Conservation (phyloP, 2,888 invertebrate genomes). For the Xestia sexstrigata region DNA sequence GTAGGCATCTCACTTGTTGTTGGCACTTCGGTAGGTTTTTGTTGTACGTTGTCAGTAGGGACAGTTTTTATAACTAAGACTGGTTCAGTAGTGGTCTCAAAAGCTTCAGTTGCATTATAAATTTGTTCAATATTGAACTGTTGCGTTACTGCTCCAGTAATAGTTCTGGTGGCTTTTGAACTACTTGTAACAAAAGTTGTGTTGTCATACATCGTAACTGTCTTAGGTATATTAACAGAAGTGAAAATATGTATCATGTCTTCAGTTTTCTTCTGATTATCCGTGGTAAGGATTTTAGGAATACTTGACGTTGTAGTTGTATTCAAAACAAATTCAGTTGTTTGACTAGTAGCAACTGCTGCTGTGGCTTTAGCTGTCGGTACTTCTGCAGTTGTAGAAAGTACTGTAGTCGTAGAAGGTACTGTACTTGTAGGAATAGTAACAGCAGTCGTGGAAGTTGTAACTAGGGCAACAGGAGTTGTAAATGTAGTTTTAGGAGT, state of each 20-base stretch:
- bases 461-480: slow-evolving; percentile 33
- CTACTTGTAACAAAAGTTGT: slow-evolving; percentile 53
- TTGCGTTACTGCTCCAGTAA: slow-evolving; percentile 55
- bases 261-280: slow-evolving; percentile 28
- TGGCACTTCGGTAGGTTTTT: slow-evolving; percentile 27
- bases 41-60: slow-evolving; percentile 29
- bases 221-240: slow-evolving; percentile 37
- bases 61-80: slow-evolving; percentile 6
- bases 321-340: slow-evolving; percentile 17
- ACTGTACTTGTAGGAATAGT: slow-evolving; percentile 56
- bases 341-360: slow-evolving; percentile 12
- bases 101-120: slow-evolving; percentile 70
- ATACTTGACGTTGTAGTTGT: slow-evolving; percentile 22
- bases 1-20: slow-evolving; percentile 65
- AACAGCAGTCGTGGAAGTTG: slow-evolving; percentile 42
- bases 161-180: slow-evolving; percentile 34
- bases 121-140: slow-evolving; percentile 58
- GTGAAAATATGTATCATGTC: slow-evolving; percentile 9
- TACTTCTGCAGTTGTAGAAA: slow-evolving; percentile 16
- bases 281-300: slow-evolving; percentile 13
- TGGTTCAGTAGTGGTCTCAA: slow-evolving; percentile 44
- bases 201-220: slow-evolving; percentile 25
- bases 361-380: slow-evolving; percentile 11
- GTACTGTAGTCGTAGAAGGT: slow-evolving; percentile 49
- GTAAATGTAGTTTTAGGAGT: slow-evolving; percentile 22